Conservation (phyloP, 2,888 invertebrate species). For the Xestia xanthographa region DNA sequence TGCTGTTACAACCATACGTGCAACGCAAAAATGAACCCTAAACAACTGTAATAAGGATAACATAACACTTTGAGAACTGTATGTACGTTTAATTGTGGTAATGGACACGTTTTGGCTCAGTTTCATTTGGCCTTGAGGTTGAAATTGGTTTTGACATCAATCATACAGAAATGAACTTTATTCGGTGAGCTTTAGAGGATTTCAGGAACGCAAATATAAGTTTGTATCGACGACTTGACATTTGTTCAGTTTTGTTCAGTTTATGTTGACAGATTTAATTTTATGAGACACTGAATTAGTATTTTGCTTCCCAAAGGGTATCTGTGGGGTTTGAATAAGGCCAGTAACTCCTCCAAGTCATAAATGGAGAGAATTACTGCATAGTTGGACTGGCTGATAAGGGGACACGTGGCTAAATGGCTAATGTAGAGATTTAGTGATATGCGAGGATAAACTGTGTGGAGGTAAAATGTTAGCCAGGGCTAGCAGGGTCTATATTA, state of each 20-base stretch:
- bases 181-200: conserved; percentile 23
- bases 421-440: background rate
- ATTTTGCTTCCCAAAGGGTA: conserved; percentile 50
- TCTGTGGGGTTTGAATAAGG: conserved; percentile 34
- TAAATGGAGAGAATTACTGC: conserved; percentile 5
- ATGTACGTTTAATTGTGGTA: conserved; percentile 63
- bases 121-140: conserved; percentile 71
- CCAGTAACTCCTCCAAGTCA: conserved; percentile 36
- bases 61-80: conserved; percentile 31
- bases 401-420: conserved; percentile 13
- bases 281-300: conserved; percentile 74
- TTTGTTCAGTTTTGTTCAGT: conserved; percentile 70
- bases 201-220: conserved; percentile 24
- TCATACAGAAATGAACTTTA: conserved; percentile 58
- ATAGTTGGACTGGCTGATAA: conserved; percentile 25
- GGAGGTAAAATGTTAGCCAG: background rate
- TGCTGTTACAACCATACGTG: conserved; percentile 10
- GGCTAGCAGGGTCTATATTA: background rate
- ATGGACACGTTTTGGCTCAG: conserved; percentile 72
- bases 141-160: conserved; percentile 47
- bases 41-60: conserved; percentile 26
- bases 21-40: conserved; percentile 42
- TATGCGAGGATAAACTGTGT: background rate
- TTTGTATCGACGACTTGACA: conserved; percentile 63
- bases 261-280: conserved; percentile 73